These are phyloP conservation scores for Muschampia plurimacula DNA, from an alignment of 2,888 invertebrate genomes.

Conservation along the genomic window DNA sequence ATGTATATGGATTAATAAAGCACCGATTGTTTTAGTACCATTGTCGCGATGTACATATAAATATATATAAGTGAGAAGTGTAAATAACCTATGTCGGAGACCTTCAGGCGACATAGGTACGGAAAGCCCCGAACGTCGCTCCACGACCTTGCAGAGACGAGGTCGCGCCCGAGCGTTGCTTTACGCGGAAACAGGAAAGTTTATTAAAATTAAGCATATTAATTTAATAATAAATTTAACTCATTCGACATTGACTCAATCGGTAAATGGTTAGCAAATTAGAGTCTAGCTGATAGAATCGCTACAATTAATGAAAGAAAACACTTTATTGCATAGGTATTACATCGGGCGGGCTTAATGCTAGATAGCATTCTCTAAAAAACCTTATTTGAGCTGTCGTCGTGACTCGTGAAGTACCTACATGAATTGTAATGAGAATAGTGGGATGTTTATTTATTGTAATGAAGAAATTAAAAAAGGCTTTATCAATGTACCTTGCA, in stretches of 20 bases:
- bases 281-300: background rate
- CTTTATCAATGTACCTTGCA: no score
- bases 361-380: no score
- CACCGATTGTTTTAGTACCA: slow-evolving; percentile 27
- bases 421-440: no score
- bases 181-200: slow-evolving; percentile 63
- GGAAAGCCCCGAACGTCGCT: slow-evolving; percentile 69
- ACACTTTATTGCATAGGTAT: no score
- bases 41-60: slow-evolving; percentile 24
- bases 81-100: slow-evolving; percentile 68
- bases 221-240: slow-evolving; percentile 42
- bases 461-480: background rate
- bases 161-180: slow-evolving; percentile 60
- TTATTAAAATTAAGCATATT: slow-evolving; percentile 45
- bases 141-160: slow-evolving; percentile 66
- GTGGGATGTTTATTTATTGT: background rate
- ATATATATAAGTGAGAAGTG: slow-evolving; percentile 46
- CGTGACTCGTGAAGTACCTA: no score
- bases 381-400: no score
- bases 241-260: slow-evolving; percentile 40
- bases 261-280: background rate
- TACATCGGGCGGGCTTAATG: no score
- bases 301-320: background rate
- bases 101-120: slow-evolving; percentile 71
- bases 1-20: slow-evolving; percentile 34